Base-by-base conservation (phyloP, 2,113 vertebrate genomes). In the Suricata suricatta region DNA sequence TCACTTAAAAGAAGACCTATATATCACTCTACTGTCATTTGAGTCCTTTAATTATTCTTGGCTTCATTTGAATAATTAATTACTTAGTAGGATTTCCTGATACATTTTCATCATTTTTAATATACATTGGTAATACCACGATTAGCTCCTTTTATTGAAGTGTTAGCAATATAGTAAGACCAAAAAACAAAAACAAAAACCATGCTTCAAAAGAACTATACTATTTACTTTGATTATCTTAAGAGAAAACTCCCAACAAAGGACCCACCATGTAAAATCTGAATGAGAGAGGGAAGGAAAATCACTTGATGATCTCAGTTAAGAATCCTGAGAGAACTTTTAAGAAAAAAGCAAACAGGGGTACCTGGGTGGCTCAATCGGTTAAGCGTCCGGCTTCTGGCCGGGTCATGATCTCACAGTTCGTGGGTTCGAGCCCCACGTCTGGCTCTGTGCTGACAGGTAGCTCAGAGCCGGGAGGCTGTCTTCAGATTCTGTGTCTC, bases 51-150 rank as follows among this genome's bases (percentile, higher is more conserved):
- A 60, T 86, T 89, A 72, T 95, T 84, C 41, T 95, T 95, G 17
- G 41, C 31, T 95, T 96, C 90, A 77, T 66, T 80, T 96, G 93
- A 90, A 66, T 29, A 92, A 96, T 84, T 79, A 90, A 92, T 92
- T 89, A 94, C 63, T 93, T 92, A 92, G 80, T 64, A 86, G 29
- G 21, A 50, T n/a, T 4, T 74, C 54, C 17, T 57, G 17, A 72
- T 50, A 92, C 88, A 76, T 93, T 92, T 82, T 23, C 33, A 64
- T 21, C 44, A 6, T 82, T 94, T 93, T 91, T 64, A 88, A 88
- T 54, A 33, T 76, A 17, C 1, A 86, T 9, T 76, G 19, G 72
- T 85, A 84, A 92, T 72, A 88, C 54, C 92, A 15, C 77, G 77
- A 95, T 57, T 93, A 93, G 85, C 76, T 92, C 5, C 27, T 87